A percentile compares a stretch with the other conserved stretches of the same genome.
Conservation (phyloP, 2,888 invertebrate species). For the Stenodera caucasica region DNA sequence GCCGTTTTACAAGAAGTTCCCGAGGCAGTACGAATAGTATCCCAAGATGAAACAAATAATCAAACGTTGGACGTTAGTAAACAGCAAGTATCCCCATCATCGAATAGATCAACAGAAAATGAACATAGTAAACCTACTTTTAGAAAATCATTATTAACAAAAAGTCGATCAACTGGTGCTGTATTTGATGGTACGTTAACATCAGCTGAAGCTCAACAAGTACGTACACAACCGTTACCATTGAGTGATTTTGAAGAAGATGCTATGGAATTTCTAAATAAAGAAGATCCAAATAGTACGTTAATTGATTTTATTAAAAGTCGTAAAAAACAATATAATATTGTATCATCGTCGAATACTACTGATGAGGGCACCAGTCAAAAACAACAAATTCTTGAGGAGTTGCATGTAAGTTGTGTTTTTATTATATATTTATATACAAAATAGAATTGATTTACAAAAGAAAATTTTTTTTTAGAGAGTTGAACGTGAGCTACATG, state of each 20-base stretch:
- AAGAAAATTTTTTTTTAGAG: conserved; percentile 53
- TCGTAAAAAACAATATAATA: conserved; percentile 49
- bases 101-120: conserved; percentile 33
- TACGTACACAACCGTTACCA: conserved; percentile 56
- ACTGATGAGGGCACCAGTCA: conserved; percentile 66
- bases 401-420: conserved; percentile 57
- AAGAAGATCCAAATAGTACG: conserved; percentile 59
- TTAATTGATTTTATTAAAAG: conserved; percentile 54
- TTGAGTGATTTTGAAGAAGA: conserved; percentile 52
- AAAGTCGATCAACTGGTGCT: conserved; percentile 58
- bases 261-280: conserved; percentile 53
- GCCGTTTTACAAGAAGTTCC: conserved; percentile 63
- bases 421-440: neutral
- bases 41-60: conserved; percentile 55
- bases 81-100: conserved; percentile 48
- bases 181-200: conserved; percentile 59
- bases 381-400: conserved; percentile 72
- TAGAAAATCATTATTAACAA: conserved; percentile 58
- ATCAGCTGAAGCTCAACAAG: conserved; percentile 63
- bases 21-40: conserved; percentile 61
- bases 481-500: conserved; percentile 69
- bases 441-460: neutral
- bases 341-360: conserved; percentile 31
- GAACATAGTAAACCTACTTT: conserved; percentile 22
- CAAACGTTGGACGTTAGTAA: conserved; percentile 43